phyloP scores from a whole-genome alignment of 2,888 invertebrate species.

The Didymodactylos carnosus region DNA sequence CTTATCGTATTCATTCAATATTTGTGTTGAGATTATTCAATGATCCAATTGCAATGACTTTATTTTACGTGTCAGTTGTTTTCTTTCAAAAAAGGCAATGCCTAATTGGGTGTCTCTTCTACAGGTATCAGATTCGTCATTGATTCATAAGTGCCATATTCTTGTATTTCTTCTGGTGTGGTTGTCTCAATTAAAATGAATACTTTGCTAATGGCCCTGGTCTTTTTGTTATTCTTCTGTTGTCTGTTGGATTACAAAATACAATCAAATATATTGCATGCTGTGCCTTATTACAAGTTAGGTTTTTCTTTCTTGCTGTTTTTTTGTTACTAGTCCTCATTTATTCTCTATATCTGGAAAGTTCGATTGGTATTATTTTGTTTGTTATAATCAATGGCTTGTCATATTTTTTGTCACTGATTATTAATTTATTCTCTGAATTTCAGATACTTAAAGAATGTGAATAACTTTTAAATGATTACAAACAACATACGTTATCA shows the following conservation, averaged over 20 bases:
- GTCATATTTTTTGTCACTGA: not conserved
- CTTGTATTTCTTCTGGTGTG: conserved; percentile 43
- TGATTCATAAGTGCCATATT: not conserved
- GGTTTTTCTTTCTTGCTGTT: not conserved
- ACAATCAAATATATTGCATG: conserved; percentile 55
- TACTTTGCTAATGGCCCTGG: conserved; percentile 83
- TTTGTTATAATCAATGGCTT: not conserved
- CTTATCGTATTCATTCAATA: conserved; percentile 93
- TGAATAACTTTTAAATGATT: not conserved
- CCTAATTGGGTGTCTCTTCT: conserved; percentile 63
- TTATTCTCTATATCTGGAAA: conserved; percentile 93
- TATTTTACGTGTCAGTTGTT: conserved; percentile 63
- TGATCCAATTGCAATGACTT: conserved; percentile 74
- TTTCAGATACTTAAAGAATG: not conserved
- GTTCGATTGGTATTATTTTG: conserved; percentile 68
- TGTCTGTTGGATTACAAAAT: conserved; percentile 50
- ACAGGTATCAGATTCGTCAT: conserved; percentile 36
- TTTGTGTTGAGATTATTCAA: conserved; percentile 84
- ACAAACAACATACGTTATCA: conserved; percentile 16
- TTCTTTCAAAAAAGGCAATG: conserved; percentile 59
- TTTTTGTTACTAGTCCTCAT: conserved; percentile 70
- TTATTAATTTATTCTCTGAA: not conserved
- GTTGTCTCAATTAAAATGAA: conserved; percentile 98
- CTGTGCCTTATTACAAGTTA: conserved; percentile 59
- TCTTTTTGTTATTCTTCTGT: conserved; percentile 55